Percentiles rank a stretch among this genome's conserved stretches.
Conservation (phyloP, 2,888 invertebrate genomes). For the Synergus laeviventris region DNA sequence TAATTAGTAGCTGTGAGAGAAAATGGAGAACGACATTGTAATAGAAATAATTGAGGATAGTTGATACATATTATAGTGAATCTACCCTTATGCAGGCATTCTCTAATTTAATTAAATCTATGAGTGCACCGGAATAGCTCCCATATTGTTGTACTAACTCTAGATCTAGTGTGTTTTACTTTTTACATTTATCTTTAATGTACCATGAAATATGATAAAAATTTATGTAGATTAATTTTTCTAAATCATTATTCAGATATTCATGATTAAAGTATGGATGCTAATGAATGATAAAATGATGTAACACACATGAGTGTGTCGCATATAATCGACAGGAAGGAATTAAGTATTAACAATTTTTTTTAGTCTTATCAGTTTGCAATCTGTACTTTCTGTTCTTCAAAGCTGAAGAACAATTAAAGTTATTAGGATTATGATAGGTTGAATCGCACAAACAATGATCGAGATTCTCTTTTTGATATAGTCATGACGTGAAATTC, state of each 20-base stretch:
- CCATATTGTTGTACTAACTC: background rate
- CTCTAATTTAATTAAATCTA: constrained; percentile 15
- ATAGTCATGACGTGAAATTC: background rate
- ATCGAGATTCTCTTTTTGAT: background rate
- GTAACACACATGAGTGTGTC: background rate
- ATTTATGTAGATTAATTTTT: background rate
- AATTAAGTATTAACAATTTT: background rate
- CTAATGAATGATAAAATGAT: background rate
- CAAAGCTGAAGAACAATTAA: background rate
- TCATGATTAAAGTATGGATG: background rate
- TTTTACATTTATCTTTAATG: background rate
- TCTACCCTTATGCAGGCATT: constrained; percentile 15
- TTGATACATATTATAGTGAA: background rate
- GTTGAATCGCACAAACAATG: background rate
- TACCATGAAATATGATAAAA: background rate
- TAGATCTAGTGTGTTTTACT: background rate
- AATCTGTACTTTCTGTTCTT: background rate
- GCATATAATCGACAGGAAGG: background rate
- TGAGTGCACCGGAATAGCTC: constrained; percentile 7
- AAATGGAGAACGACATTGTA: constrained; percentile 24
- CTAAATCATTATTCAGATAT: background rate
- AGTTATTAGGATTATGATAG: background rate
- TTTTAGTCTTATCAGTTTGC: background rate
- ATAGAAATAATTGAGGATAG: constrained; percentile 15
- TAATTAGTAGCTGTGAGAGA: constrained; percentile 19